Evolutionary conservation across 2,113 vertebrate genomes (phyloP).

Genomic region (Thalassoma bifasciatum): DNA sequence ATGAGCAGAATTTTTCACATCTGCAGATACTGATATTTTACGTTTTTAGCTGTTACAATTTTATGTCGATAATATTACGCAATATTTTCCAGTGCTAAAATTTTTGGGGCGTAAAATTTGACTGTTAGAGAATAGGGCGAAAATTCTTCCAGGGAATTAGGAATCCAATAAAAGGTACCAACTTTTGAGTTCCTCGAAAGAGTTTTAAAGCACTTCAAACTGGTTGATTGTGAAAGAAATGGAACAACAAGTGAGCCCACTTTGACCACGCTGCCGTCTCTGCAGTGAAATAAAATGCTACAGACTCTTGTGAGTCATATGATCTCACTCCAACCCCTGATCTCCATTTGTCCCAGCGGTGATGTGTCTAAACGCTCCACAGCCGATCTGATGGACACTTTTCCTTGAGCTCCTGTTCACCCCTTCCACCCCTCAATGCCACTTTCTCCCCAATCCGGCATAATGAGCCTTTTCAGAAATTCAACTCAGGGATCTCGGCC

Average conservation of each 20-base stretch:
- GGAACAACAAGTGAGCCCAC: conserved; percentile 2
- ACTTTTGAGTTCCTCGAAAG: too few relatives aligned
- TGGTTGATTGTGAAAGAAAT: not conserved
- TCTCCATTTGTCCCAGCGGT: conserved; percentile 77
- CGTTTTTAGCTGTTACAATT: too few relatives aligned
- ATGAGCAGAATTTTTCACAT: too few relatives aligned
- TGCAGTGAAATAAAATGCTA: conserved; percentile 28
- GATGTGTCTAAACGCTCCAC: conserved; percentile 75
- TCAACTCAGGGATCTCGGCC: conserved; percentile 72
- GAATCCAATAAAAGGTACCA: too few relatives aligned
- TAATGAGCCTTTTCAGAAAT: conserved; percentile 79
- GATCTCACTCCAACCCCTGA: conserved; percentile 65
- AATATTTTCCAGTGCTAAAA: too few relatives aligned
- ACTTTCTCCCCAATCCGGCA: conserved; percentile 66
- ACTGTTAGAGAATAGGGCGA: too few relatives aligned
- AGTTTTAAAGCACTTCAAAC: too few relatives aligned
- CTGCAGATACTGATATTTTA: too few relatives aligned
- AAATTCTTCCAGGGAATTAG: too few relatives aligned
- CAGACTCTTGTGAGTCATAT: conserved; percentile 53
- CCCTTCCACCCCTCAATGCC: conserved; percentile 68
- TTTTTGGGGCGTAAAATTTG: too few relatives aligned
- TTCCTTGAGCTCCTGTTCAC: conserved; percentile 70
- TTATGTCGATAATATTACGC: too few relatives aligned
- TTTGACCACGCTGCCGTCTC: conserved; percentile 11
- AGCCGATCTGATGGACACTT: conserved; percentile 74